Percentiles rank a stretch among this genome's conserved stretches.
Evolutionary conservation across 2,113 vertebrate species (phyloP).

Genomic region (Cryptoleucopteryx plumbea): DNA sequence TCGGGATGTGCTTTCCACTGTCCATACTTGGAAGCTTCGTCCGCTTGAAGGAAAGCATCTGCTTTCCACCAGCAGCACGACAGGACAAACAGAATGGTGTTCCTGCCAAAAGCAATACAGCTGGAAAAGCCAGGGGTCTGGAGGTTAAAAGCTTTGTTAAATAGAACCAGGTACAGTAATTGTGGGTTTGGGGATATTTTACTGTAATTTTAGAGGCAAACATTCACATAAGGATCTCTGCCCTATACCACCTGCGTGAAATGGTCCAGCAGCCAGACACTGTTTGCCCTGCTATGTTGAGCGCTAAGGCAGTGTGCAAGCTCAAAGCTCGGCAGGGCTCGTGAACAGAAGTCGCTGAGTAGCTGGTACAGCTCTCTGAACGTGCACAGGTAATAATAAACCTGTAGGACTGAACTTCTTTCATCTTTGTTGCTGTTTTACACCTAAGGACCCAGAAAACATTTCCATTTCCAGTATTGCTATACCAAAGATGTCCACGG

Average conservation of each 20-base stretch:
- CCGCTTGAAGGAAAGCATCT: constrained; percentile 43
- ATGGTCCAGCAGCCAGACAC: background rate
- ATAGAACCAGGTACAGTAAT: constrained; percentile 28
- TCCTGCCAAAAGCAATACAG: constrained; percentile 49
- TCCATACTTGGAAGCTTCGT: background rate
- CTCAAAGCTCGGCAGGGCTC: background rate
- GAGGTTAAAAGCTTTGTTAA: constrained; percentile 55
- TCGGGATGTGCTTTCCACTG: background rate
- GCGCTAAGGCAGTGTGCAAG: background rate
- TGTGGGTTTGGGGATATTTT: constrained; percentile 15
- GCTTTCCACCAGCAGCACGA: background rate
- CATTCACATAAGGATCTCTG: background rate
- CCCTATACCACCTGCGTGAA: background rate
- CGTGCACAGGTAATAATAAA: background rate
- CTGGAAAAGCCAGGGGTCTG: constrained; percentile 31
- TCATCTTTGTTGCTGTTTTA: background rate
- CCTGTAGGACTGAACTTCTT: background rate
- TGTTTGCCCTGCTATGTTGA: background rate
- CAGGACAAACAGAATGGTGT: background rate
- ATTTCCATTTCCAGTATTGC: background rate
- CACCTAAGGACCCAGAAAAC: background rate
- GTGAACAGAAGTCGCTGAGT: background rate
- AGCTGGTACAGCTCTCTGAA: background rate
- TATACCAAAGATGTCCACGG: background rate
- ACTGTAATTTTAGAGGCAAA: constrained; percentile 44